Conservation (phyloP, 2,797 vertebrate species). For the Danionella dracula region DNA sequence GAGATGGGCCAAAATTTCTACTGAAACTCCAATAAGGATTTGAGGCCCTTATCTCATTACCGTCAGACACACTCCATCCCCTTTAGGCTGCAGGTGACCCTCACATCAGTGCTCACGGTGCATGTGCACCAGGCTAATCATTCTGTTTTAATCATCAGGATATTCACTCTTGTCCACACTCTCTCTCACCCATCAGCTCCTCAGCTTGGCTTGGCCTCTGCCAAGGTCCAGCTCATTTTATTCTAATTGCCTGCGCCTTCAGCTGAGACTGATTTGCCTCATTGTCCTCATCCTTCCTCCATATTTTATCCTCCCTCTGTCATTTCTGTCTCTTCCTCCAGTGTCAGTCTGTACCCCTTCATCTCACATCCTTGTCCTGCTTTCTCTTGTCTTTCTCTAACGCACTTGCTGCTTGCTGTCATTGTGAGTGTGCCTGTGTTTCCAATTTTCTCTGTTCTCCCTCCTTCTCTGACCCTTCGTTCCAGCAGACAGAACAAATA, state of each 20-base stretch:
- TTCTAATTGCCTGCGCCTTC: slow-evolving; percentile 70
- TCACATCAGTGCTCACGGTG: slow-evolving; percentile 27
- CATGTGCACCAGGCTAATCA: slow-evolving; percentile 59
- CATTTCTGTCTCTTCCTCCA: slow-evolving; percentile 28
- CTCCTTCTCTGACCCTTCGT: slow-evolving; percentile 64
- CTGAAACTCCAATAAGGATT: slow-evolving; percentile 33
- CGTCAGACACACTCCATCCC: slow-evolving; percentile 56
- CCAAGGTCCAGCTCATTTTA: slow-evolving; percentile 78
- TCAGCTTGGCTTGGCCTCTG: slow-evolving; percentile 69
- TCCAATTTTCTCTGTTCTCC: slow-evolving; percentile 61
- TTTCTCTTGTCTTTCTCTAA: slow-evolving; percentile 1
- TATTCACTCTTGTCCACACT: slow-evolving; percentile 51
- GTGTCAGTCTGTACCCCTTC: slow-evolving; percentile 43
- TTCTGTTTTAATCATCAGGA: slow-evolving; percentile 53
- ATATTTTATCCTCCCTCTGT: slow-evolving; percentile 52
- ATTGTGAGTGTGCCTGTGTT: slow-evolving; percentile 52
- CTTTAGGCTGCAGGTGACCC: slow-evolving; percentile 47
- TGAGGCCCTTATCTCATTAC: slow-evolving; percentile 69
- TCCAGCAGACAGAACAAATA: slow-evolving; percentile 69
- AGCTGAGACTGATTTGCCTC: slow-evolving; percentile 65
- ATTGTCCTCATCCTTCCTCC: slow-evolving; percentile 62
- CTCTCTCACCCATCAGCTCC: slow-evolving; percentile 50
- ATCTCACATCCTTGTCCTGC: slow-evolving; percentile 3
- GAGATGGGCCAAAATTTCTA: no score
- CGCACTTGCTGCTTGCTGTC: slow-evolving; percentile 44